Conservation (phyloP, 2,888 invertebrate species). For the Cosmia pyralina region DNA sequence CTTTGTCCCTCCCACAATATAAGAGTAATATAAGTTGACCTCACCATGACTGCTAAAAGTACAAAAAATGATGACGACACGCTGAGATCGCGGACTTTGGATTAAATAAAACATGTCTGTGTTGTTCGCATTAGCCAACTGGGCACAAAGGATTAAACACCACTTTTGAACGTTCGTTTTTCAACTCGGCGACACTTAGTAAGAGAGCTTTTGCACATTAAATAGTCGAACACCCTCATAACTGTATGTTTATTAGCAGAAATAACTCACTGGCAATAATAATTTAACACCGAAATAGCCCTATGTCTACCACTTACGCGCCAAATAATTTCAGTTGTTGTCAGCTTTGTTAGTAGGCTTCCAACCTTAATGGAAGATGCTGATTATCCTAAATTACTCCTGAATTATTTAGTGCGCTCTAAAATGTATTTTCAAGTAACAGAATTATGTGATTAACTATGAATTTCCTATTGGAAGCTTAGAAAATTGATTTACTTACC, state of each 20-base stretch:
- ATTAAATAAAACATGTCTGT: conserved; percentile 70
- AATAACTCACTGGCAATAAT: conserved; percentile 24
- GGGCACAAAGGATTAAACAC: conserved; percentile 64
- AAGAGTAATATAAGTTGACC: conserved; percentile 68
- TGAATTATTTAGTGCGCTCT: conserved; percentile 33
- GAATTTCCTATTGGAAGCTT: conserved; percentile 30
- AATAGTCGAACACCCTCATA: conserved; percentile 38
- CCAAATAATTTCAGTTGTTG: conserved; percentile 18
- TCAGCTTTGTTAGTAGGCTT: conserved; percentile 2
- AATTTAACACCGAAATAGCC: conserved; percentile 9
- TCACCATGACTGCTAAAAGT: conserved; percentile 66
- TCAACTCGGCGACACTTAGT: conserved; percentile 50
- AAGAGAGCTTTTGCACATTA: conserved; percentile 61
- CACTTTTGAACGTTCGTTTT: conserved; percentile 57
- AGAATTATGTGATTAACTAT: conserved; percentile 1
- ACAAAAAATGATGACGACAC: conserved; percentile 71
- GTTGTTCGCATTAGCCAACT: conserved; percentile 47
- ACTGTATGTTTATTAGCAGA: conserved; percentile 25
- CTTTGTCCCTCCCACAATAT: conserved; percentile 61
- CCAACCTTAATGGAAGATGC: conserved; percentile 23
- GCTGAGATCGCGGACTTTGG: conserved; percentile 62
- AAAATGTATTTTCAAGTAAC: conserved; percentile 21
- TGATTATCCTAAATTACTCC: conserved; percentile 38
- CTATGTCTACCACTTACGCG: conserved; percentile 7
- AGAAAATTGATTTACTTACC: conserved; percentile 51